phyloP scores from a whole-genome alignment of 2,888 invertebrate species.

The Thymelicus sylvestris region DNA sequence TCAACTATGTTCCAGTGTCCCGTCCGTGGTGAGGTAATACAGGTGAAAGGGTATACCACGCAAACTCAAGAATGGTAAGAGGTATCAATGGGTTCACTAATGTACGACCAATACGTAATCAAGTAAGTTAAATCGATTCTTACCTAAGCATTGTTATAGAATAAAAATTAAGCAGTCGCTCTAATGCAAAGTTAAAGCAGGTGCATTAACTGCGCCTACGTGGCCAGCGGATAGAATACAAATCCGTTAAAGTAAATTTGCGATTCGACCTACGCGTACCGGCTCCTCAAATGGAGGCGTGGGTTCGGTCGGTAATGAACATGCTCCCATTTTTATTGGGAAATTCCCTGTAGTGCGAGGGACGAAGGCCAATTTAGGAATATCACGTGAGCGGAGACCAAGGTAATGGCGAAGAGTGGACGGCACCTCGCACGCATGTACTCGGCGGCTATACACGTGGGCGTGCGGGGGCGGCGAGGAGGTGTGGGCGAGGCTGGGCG shows the following conservation, averaged over 20 bases:
- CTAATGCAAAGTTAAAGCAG: not conserved
- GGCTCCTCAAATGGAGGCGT: constrained; percentile 21
- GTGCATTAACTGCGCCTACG: constrained; percentile 12
- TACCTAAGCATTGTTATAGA: constrained; percentile 3
- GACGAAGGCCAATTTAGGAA: constrained; percentile 48
- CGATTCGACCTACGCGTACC: constrained; percentile 16
- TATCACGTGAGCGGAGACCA: constrained; percentile 52
- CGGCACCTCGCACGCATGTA: not conserved
- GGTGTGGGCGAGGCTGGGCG: constrained; percentile 60
- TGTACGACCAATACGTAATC: not conserved
- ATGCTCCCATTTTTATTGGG: constrained; percentile 35
- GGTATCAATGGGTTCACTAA: no score
- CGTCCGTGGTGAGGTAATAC: no score
- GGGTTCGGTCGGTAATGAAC: constrained; percentile 27
- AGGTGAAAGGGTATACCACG: no score
- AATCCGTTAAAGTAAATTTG: constrained; percentile 27
- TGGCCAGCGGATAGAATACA: constrained; percentile 11
- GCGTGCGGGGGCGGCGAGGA: constrained; percentile 49
- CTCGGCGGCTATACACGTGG: constrained; percentile 40
- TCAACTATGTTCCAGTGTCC: no score
- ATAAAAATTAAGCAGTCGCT: not conserved
- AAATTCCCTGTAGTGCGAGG: constrained; percentile 38
- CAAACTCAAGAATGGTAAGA: no score
- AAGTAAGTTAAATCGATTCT: not conserved
- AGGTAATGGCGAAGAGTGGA: constrained; percentile 55